Base-by-base conservation (phyloP, 2,888 invertebrate genomes). In the Therioaphis trifolii region DNA sequence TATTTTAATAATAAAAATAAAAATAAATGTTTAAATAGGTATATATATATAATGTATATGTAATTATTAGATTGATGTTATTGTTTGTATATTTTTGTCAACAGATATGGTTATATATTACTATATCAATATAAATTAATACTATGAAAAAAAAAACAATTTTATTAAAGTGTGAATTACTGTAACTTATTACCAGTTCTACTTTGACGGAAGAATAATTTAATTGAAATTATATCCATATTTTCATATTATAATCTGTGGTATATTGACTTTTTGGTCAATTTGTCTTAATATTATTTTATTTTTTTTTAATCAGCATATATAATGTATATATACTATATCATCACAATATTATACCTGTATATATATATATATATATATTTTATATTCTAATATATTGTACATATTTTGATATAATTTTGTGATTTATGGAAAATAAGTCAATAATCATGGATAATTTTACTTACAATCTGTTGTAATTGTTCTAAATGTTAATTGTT, bases 401-500 rank as follows among this genome's bases (percentile, higher is more conserved):
- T 75, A 27, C 61, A 35, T 35, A 74, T 3, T 55, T 74, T 55
- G 52, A 21, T 61, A 29, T 76, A 76, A 63, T 76, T 63, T 63
- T 63, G n/a, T 46, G 46, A 61, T 58, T 43, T 40, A 24, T 75
- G 11, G 61, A 55, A 75, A 35, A 61, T 27, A 58, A 18, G n/a
- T 24, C 21, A 63, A 58, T 58, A 75, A 55, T 52, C 29, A n/a
- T 52, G 29, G 49, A 29, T 49, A 72, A 69, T 52, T 72, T 11
- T 72, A 29, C 29, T 72, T 49, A 71, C 71, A 29, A 72, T 46
- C 46, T 46, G 40, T 74, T 75, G 40, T 75, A 75, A 76, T 46
- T 63, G 61, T 76, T 76, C 27, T 46, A 27, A 63, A 63, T 76
- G 76, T 63, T 76, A 76, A 63, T 75, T 76, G 63, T 76, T 76